phyloP scores from a whole-genome alignment of 2,113 vertebrate species.

The Mastomys coucha region DNA sequence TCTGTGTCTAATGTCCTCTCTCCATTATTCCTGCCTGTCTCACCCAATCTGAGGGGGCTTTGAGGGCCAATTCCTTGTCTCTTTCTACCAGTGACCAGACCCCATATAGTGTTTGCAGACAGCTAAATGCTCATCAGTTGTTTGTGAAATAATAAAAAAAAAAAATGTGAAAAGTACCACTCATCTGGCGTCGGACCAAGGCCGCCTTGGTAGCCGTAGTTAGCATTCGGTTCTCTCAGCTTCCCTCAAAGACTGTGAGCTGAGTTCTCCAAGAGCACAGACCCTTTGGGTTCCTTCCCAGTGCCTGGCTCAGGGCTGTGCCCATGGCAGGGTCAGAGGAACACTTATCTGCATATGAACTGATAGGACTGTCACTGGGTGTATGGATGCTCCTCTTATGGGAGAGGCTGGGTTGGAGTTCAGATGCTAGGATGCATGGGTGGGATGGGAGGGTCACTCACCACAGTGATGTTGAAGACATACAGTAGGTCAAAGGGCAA shows the following conservation, averaged over 20 bases:
- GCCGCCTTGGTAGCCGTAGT: conserved; percentile 73
- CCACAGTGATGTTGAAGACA: conserved; percentile 98
- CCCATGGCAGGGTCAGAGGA: background rate
- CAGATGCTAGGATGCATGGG: background rate
- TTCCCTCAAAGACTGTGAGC: conserved; percentile 54
- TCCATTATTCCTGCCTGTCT: background rate
- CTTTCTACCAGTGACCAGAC: conserved; percentile 54
- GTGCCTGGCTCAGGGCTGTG: background rate
- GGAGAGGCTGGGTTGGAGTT: background rate
- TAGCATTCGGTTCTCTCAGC: conserved; percentile 67
- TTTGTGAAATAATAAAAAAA: conserved; percentile 82
- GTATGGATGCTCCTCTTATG: background rate
- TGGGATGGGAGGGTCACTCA: conserved; percentile 86
- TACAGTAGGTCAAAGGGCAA: conserved; percentile 99
- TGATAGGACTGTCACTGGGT: background rate
- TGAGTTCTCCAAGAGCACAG: conserved; percentile 46
- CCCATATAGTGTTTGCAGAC: conserved; percentile 63
- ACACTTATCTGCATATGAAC: background rate
- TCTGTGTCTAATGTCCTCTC: background rate
- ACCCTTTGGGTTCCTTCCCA: conserved; percentile 6
- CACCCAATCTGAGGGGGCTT: background rate
- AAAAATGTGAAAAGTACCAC: conserved; percentile 77
- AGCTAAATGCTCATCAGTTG: conserved; percentile 79
- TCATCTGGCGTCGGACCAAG: conserved; percentile 70
- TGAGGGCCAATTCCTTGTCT: background rate